Percentiles rank a stretch among this genome's conserved stretches.
phyloP scores from a whole-genome alignment of 2,113 vertebrate genomes.

The Phrynocephalus versicolor region DNA sequence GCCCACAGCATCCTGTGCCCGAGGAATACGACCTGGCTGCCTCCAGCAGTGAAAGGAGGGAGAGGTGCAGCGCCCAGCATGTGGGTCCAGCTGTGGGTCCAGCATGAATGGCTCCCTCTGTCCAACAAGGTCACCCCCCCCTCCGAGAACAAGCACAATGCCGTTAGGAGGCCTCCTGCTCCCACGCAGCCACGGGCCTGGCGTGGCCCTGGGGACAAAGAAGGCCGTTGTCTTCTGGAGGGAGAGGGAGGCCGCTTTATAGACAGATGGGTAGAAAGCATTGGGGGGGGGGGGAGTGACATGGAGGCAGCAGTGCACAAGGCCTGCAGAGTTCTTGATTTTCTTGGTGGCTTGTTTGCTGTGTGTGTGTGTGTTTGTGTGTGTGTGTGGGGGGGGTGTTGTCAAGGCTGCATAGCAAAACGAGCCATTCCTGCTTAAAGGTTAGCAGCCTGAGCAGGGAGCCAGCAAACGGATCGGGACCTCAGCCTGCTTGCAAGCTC shows the following conservation, averaged over 20 bases:
- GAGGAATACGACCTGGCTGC: neutral
- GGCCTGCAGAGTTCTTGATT: no score
- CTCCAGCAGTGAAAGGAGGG: neutral
- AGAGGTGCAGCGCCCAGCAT: no score
- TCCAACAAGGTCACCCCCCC: neutral
- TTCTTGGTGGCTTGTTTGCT: no score
- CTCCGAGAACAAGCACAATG: constrained; percentile 11
- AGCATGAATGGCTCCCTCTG: constrained; percentile 19
- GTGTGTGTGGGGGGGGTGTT: no score
- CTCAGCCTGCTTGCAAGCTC: no score
- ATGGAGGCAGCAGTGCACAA: no score
- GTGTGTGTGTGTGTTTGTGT: no score
- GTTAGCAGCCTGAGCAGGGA: no score
- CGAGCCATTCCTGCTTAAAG: no score
- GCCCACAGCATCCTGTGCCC: no score
- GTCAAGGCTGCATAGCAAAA: no score
- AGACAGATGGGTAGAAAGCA: neutral
- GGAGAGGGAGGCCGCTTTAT: neutral
- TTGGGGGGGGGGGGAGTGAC: neutral
- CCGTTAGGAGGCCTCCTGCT: neutral
- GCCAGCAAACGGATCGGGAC: no score
- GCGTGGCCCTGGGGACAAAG: neutral
- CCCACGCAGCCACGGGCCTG: neutral
- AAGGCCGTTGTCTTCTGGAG: neutral
- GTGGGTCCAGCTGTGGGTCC: neutral